Base-by-base conservation (phyloP, 2,113 vertebrate species). In the Rutilus rutilus region DNA sequence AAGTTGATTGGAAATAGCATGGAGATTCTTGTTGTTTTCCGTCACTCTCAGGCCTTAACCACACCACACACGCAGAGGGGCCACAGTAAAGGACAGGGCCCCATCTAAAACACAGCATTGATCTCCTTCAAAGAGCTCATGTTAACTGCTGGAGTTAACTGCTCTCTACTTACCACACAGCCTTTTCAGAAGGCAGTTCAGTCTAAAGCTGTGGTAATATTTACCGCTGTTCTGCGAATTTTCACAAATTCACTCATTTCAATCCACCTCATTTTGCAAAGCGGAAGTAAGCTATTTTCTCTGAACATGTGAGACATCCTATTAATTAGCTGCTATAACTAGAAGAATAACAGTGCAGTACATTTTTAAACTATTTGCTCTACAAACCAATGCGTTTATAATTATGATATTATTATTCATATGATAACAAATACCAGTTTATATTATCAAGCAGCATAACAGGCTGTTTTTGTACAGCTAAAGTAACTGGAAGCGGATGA, bases 71-170 rank as follows among this genome's bases (percentile, higher is more conserved):
- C 69, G 81, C 84, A 82, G 82, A 45, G 77, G 30, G 57, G 83
- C 85, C 88, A 89, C 88, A 89, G 84, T 67, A 89, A 89, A 89
- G 77, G 52, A 64, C 17, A n/a, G 30, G 50, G 33, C 30, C 86
- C 39, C 52, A 59, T 78, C 80, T 62, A 25, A 84, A 78, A 83
- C 71, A 84, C 77, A 57, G 27, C 73, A 87, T 78, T 85, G 73
- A 87, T 89, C 85, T 74, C 62, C 15, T 82, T 87, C 81, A 78
- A 78, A 67, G 45, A 33, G 52, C 19, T 89, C 67, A 73, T 33
- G 73, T 86, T 67, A 84, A 86, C 57, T 64, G 78, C 30, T 85
- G 30, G 69, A 82, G 82, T 83, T 69, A 65, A 52, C 42, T 52
- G 25, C 62, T 82, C 62, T 67, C 60, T 21, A 21, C 5, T 73